Base-by-base conservation (phyloP, 1,140 invertebrate species). In the Rhysida immarginata region DNA sequence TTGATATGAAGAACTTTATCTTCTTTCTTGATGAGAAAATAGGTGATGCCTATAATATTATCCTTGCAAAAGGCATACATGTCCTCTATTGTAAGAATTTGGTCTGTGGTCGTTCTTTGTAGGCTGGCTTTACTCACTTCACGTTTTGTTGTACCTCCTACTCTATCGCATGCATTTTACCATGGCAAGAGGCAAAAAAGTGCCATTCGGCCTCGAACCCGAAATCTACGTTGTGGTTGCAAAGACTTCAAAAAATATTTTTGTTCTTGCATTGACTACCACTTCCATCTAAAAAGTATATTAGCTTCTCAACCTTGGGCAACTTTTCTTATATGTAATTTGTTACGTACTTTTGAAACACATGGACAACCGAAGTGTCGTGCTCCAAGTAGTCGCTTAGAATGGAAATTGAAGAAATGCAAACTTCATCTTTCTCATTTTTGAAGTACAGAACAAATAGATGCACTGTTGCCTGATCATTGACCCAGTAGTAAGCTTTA, bases 181-280 rank as follows among this genome's bases (percentile, higher is more conserved):
- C 64, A 25, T 64, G 70, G 14, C 60, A 57, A 35, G 65, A 65
- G 18, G 66, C 64, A 60, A 60, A 65, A 53, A 64, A 64, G 55
- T 66, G 58, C 65, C 64, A 69, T 56, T 60, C 62, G 2, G 62
- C 64, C 21, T 58, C 29, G 14, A 70, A 29, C 26, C 56, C 42
- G 50, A 67, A 66, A 60, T 68, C 62, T 46, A 62, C 53, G 49
- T 62, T 23, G 48, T 63, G 62, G 49, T 61, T 48, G n/a, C 60
- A 59, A 2, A 69, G 53, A 58, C 69, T 69, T 23, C 5, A 52
- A 21, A 53, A 70, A 60, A 43, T 64, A 66, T 50, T 65, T 63
- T 50, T 49, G 61, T 64, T 70, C 57, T 70, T 70, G 54, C 66
- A 69, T 57, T 70, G 67, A 21, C 26, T 51, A 45, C 50, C 60